Evolutionary conservation across 2,113 vertebrate genomes (phyloP).

Genomic region (Maccullochella peelii): DNA sequence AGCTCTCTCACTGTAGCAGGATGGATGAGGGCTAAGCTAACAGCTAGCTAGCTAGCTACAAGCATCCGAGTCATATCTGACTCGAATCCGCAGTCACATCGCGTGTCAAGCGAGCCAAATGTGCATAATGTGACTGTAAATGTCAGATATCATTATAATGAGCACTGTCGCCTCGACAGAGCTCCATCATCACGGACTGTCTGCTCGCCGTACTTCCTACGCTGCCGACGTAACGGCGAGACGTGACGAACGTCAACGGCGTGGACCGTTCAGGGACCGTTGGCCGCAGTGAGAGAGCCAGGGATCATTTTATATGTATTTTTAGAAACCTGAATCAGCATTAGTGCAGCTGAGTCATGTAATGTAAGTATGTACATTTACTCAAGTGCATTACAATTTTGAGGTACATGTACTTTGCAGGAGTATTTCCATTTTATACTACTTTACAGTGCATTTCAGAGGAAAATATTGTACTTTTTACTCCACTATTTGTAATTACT

Average conservation of each 20-base stretch:
- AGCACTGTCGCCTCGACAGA: conserved; percentile 7
- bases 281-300: neutral
- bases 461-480: too few species aligned
- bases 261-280: neutral
- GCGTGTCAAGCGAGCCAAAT: neutral
- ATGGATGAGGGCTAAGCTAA: conserved; percentile 46
- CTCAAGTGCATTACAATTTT: neutral
- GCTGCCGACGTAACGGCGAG: neutral
- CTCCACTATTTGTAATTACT: too few species aligned
- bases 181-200: conserved; percentile 40
- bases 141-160: conserved; percentile 2
- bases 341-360: too few species aligned
- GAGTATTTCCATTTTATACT: too few species aligned
- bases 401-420: neutral
- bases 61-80: conserved; percentile 38
- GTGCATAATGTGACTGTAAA: neutral
- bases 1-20: conserved; percentile 31
- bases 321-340: neutral
- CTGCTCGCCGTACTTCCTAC: conserved; percentile 40
- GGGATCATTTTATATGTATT: conserved; percentile 14
- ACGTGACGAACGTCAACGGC: conserved; percentile 25
- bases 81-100: conserved; percentile 38
- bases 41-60: conserved; percentile 39
- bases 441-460: too few species aligned
- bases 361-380: too few species aligned